Evolutionary conservation across 53 echinoderm and acorn worm species (phyloP).

Genomic region (Zoroaster sp.): DNA sequence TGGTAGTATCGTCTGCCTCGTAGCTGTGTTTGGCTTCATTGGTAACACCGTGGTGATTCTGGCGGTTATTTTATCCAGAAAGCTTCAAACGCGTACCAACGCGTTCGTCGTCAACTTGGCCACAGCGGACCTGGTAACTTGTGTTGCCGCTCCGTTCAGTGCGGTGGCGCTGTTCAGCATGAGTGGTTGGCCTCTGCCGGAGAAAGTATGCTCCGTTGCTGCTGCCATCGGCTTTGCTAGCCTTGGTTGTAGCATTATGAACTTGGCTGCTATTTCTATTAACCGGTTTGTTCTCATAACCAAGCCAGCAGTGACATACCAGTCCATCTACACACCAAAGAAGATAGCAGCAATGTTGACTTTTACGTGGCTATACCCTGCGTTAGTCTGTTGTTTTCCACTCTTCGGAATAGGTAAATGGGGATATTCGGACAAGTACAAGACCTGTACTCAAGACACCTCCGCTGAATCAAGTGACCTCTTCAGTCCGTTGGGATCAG

Average conservation of each 20-base stretch:
- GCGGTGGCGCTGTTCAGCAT: conserved; percentile 27
- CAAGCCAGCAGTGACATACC: background rate
- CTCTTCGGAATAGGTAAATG: conserved; percentile 53
- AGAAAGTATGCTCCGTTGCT: background rate
- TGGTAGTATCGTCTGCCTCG: background rate
- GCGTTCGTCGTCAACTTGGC: conserved; percentile 51
- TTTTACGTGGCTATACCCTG: conserved; percentile 46
- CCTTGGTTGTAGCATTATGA: conserved; percentile 39
- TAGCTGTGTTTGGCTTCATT: conserved; percentile 3
- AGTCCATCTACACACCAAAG: conserved; percentile 41
- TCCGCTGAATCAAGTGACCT: conserved; percentile 34
- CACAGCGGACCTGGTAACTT: conserved; percentile 41
- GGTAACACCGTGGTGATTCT: conserved; percentile 51
- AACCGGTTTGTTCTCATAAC: conserved; percentile 48
- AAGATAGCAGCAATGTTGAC: conserved; percentile 55
- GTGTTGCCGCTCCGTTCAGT: background rate
- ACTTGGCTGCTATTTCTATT: conserved; percentile 58
- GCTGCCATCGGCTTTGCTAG: conserved; percentile 8
- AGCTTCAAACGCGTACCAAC: conserved; percentile 50
- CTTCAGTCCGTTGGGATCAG: conserved; percentile 49
- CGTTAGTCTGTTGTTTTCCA: background rate
- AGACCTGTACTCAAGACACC: conserved; percentile 64
- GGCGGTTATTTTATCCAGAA: conserved; percentile 37
- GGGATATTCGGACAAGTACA: conserved; percentile 65
- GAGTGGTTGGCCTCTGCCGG: conserved; percentile 43